Evolutionary conservation across 2,113 vertebrate genomes (phyloP).

Genomic region (Melanotaenia duboulayi): DNA sequence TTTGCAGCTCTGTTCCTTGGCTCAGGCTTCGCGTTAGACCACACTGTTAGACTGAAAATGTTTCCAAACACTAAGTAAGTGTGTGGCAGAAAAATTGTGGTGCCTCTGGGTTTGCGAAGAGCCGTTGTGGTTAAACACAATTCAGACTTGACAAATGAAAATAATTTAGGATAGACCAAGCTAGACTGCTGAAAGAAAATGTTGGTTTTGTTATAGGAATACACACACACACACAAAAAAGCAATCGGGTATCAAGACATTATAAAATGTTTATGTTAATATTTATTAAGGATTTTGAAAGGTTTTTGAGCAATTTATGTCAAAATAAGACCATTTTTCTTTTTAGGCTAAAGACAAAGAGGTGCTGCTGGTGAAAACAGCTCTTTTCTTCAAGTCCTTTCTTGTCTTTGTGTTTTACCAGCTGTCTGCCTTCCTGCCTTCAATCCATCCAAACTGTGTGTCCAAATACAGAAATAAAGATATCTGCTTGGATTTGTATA

Average conservation of each 20-base stretch:
- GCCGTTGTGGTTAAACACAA: slow-evolving; percentile 44
- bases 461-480: slow-evolving; percentile 46
- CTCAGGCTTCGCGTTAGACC: slow-evolving; percentile 49
- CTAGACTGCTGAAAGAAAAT: slow-evolving; percentile 29
- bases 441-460: slow-evolving; percentile 49
- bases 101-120: slow-evolving; percentile 37
- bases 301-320: not conserved
- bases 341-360: slow-evolving; percentile 46
- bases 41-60: slow-evolving; percentile 52
- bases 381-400: slow-evolving; percentile 35
- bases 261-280: not conserved
- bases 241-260: not conserved
- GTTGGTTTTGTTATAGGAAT: not conserved
- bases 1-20: slow-evolving; percentile 51
- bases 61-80: slow-evolving; percentile 66
- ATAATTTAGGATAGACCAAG: slow-evolving; percentile 44
- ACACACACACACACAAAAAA: not conserved
- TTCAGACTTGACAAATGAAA: slow-evolving; percentile 51
- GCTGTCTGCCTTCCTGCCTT: slow-evolving; percentile 48
- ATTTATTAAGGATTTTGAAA: not conserved
- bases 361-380: slow-evolving; percentile 31
- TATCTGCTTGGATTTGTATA: slow-evolving; percentile 54
- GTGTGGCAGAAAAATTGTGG: slow-evolving; percentile 50
- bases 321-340: not conserved
- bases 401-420: slow-evolving; percentile 50